Conservation (phyloP, 2,113 vertebrate genomes). For the Bufo gargarizans region DNA sequence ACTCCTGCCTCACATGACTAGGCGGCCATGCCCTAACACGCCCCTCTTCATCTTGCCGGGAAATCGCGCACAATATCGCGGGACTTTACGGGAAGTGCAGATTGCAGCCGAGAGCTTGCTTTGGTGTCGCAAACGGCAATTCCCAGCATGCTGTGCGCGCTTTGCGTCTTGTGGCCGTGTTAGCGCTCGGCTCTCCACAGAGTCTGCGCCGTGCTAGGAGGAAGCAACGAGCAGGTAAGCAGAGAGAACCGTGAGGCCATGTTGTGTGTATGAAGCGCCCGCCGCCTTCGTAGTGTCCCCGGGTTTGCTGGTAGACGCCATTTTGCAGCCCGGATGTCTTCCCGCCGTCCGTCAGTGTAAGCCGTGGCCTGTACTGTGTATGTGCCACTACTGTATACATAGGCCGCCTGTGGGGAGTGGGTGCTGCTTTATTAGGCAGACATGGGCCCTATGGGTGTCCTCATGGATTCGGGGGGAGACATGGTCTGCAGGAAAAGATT, state of each 20-base stretch:
- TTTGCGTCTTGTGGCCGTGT: neutral
- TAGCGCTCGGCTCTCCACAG: neutral
- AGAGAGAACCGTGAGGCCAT: too few species aligned
- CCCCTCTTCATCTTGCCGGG: neutral
- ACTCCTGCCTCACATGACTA: too few species aligned
- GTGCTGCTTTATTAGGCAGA: too few species aligned
- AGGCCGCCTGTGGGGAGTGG: too few species aligned
- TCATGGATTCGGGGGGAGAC: too few species aligned
- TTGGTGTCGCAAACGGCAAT: constrained; percentile 16
- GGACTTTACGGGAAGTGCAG: neutral
- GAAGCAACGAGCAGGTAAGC: neutral
- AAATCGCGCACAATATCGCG: neutral
- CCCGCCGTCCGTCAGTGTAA: neutral
- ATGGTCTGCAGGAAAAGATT: too few species aligned
- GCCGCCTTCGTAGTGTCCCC: neutral
- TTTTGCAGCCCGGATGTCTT: neutral
- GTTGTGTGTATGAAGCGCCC: accelerated
- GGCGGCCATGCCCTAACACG: too few species aligned
- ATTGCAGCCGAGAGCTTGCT: neutral
- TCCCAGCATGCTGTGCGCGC: constrained; percentile 15
- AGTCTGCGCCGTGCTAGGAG: neutral
- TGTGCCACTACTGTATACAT: too few species aligned
- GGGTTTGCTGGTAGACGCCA: neutral
- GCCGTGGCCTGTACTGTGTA: too few species aligned
- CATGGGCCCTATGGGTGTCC: too few species aligned